Evolutionary conservation across 2,113 vertebrate genomes (phyloP), one percentile per base, ranked within the genome.

Genomic region (Poecilia latipinna): DNA sequence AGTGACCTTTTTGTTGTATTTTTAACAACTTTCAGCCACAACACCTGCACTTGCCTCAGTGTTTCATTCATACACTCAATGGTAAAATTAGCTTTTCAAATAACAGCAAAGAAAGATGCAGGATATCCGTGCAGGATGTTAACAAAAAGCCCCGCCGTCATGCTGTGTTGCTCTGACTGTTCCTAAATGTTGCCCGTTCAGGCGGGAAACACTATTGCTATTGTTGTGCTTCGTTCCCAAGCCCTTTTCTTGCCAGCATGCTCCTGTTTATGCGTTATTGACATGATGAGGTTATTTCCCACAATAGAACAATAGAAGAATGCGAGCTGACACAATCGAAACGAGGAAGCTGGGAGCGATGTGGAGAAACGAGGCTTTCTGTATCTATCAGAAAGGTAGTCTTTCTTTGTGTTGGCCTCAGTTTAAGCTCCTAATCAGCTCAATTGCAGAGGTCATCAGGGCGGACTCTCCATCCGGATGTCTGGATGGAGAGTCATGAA

Each of bases 231-330:
- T 31, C 0, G 54, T 90, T 93, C 90, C 89, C 92, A 92, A 90
- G 84, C 77, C 70, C 8, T 15, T 75, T 70, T 77, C 60, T 48
- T 35, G 66, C 61, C 75, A 24, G 62, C 31, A 72, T 28, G 75
- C 48, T 78, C 79, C 87, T 80, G 78, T 90, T 89, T 90, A 80
- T 85, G 81, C 78, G 71, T 80, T 57, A 80, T 82, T 86, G 83
- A 83, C 73, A 62, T 61, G 54, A 3, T 93, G 90, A 92, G 87
- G 82, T 92, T 79, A 92, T 90, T 93, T 93, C 91, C 90, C 83
- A 83, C 68, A 54, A 33, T 70, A n/a, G 69, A 42, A 93, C 91
- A 91, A 92, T 79, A 75, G 86, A 84, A 82, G 74, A 88, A 89
- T 90, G 78, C 42, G 78, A 86, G 83, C 78, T 75, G 61, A 65